A percentile compares a stretch with the other conserved stretches of the same genome.
phyloP scores from a whole-genome alignment of 2,888 invertebrate species.

The Cepaea hortensis region DNA sequence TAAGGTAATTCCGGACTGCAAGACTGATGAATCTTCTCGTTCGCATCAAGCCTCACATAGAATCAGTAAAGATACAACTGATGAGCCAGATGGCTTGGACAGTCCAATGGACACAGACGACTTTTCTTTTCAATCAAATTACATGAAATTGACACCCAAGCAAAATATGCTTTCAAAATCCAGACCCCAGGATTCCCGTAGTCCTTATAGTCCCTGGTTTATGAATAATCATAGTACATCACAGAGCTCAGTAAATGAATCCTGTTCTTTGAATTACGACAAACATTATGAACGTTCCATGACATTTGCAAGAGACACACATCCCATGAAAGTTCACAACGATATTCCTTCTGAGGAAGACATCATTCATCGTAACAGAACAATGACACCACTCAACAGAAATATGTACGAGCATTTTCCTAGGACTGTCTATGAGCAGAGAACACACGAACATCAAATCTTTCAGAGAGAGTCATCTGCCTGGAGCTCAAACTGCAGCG shows the following conservation, averaged over 20 bases:
- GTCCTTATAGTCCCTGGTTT: not conserved
- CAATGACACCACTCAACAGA: not conserved
- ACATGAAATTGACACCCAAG: not conserved
- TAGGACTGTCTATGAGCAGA: not conserved
- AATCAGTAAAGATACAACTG: not conserved
- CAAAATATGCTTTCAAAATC: not conserved
- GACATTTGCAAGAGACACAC: not conserved
- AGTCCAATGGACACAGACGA: conserved; percentile 10
- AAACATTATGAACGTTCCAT: not conserved
- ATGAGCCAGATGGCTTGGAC: conserved; percentile 33
- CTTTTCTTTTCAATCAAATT: not conserved
- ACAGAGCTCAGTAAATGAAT: not conserved
- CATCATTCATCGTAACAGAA: too few relatives aligned
- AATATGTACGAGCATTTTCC: not conserved
- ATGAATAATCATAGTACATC: not conserved
- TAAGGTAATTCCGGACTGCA: not conserved
- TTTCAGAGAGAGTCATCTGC: not conserved
- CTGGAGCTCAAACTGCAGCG: not conserved
- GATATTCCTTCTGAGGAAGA: not conserved
- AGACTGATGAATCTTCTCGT: not conserved
- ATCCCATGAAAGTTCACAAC: not conserved
- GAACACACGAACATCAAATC: not conserved
- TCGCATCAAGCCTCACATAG: not conserved
- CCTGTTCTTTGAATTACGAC: not conserved
- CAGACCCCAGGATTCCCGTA: not conserved